phyloP scores from a whole-genome alignment of 2,888 invertebrate genomes.

The Lysandra bellargus region DNA sequence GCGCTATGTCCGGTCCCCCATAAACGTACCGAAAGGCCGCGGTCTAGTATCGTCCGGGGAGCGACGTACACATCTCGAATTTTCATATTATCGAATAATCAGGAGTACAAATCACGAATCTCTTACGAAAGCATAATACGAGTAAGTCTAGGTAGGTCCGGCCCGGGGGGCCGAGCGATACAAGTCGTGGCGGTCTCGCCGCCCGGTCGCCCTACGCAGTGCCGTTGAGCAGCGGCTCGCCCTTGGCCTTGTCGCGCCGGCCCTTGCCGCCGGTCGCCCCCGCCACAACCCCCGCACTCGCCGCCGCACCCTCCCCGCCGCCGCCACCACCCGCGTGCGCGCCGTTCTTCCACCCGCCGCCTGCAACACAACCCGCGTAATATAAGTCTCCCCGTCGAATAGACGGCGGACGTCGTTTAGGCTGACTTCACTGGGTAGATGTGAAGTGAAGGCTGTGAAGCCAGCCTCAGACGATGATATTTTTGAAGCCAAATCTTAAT shows the following conservation, averaged over 20 bases:
- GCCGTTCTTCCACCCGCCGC: constrained; percentile 76
- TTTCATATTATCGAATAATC: constrained; percentile 73
- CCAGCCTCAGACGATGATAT: neutral
- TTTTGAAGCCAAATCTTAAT: neutral
- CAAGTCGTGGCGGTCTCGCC: constrained; percentile 32
- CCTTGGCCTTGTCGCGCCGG: constrained; percentile 69
- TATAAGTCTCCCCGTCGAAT: neutral
- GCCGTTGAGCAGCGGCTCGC: constrained; percentile 84
- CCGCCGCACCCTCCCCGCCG: constrained; percentile 44
- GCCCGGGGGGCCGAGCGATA: constrained; percentile 34
- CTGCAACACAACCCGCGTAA: constrained; percentile 42
- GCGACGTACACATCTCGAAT: constrained; percentile 72
- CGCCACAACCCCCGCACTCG: constrained; percentile 34
- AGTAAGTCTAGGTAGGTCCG: constrained; percentile 59
- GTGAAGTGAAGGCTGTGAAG: neutral
- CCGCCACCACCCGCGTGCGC: constrained; percentile 52
- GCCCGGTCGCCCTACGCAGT: constrained; percentile 67
- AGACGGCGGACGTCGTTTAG: neutral
- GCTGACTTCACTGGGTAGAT: too few species aligned
- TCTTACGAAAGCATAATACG: constrained; percentile 78
- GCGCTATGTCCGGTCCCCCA: constrained; percentile 63
- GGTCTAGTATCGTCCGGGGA: constrained; percentile 66
- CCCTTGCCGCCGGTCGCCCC: constrained; percentile 36
- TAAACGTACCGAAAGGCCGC: constrained; percentile 50
- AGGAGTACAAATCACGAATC: constrained; percentile 80